Percentiles rank a stretch among this genome's conserved stretches.
Evolutionary conservation across 2,888 invertebrate genomes (phyloP).

Genomic region (Anoncus sp.): DNA sequence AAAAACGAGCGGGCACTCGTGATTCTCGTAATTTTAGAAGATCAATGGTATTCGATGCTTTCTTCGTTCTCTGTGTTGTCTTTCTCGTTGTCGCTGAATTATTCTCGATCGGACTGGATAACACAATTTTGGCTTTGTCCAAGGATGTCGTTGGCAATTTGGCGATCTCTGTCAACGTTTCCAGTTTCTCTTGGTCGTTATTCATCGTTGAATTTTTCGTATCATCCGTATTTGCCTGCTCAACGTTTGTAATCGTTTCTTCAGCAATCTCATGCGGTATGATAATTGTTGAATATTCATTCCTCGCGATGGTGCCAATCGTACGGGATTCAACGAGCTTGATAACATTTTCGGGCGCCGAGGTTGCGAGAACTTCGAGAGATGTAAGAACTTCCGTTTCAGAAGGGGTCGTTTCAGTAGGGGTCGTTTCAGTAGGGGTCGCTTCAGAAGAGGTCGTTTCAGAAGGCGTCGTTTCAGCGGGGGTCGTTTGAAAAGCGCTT

Average conservation of each 20-base stretch:
- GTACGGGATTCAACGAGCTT: constrained; percentile 17
- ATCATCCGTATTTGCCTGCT: not conserved
- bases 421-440: no score
- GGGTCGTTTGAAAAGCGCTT: no score
- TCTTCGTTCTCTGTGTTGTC: not conserved
- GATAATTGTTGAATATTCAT: constrained; percentile 21
- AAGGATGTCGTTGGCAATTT: not conserved
- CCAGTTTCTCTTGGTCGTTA: not conserved
- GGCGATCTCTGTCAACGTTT: not conserved
- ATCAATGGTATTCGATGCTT: not conserved
- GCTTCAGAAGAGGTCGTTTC: no score
- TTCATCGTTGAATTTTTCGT: not conserved
- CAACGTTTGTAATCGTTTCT: not conserved
- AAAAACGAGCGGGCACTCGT: constrained; percentile 53
- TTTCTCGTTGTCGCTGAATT: not conserved
- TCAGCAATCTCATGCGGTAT: constrained; percentile 14
- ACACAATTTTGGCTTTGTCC: not conserved
- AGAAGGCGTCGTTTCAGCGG: no score
- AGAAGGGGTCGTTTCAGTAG: no score
- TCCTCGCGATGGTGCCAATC: constrained; percentile 5
- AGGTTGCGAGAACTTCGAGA: constrained; percentile 5
- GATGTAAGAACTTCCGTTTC: not conserved
- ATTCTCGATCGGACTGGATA: not conserved
- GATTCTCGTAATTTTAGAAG: constrained; percentile 43
- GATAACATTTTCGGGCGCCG: not conserved